Conservation (phyloP, 1,140 invertebrate genomes). For the Drosophila littoralis region DNA sequence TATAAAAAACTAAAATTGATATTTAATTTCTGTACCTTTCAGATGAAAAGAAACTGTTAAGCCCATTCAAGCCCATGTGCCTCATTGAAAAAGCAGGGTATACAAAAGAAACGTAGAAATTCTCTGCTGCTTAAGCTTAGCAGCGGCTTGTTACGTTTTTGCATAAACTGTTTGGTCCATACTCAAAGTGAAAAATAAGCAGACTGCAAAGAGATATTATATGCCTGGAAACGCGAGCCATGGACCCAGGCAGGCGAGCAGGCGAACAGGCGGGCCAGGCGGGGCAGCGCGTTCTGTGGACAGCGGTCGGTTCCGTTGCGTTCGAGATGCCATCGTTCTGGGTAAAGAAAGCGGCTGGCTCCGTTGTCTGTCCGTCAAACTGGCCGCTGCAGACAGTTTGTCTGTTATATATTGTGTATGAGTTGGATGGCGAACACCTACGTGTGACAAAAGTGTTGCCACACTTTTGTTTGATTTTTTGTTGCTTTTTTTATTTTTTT, state of each 20-base stretch:
- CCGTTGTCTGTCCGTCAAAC: slow-evolving; percentile 9
- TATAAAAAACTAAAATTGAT: too few species aligned
- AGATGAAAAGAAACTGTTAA: neutral
- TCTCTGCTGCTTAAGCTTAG: slow-evolving; percentile 35
- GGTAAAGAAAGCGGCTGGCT: slow-evolving; percentile 68
- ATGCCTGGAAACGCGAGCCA: neutral
- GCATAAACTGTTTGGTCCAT: slow-evolving; percentile 68
- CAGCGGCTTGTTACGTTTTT: slow-evolving; percentile 62
- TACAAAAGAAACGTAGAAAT: slow-evolving; percentile 56
- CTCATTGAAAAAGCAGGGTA: neutral
- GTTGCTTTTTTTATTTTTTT: slow-evolving; percentile 2
- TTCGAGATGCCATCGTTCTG: slow-evolving; percentile 75
- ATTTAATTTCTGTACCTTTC: too few species aligned
- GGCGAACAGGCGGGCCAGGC: too few species aligned
- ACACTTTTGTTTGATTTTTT: slow-evolving; percentile 68
- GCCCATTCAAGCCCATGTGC: neutral
- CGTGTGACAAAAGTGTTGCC: slow-evolving; percentile 78
- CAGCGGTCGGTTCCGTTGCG: slow-evolving; percentile 40
- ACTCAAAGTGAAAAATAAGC: slow-evolving; percentile 65
- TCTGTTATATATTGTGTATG: slow-evolving; percentile 62
- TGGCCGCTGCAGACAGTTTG: slow-evolving; percentile 15
- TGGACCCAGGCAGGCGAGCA: neutral
- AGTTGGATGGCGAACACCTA: slow-evolving; percentile 56
- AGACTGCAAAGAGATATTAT: slow-evolving; percentile 45
- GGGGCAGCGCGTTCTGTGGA: neutral